A percentile compares a stretch with the other conserved stretches of the same genome.
Evolutionary conservation across 2,888 invertebrate species (phyloP).

Genomic region (Drosophila imparisetae): DNA sequence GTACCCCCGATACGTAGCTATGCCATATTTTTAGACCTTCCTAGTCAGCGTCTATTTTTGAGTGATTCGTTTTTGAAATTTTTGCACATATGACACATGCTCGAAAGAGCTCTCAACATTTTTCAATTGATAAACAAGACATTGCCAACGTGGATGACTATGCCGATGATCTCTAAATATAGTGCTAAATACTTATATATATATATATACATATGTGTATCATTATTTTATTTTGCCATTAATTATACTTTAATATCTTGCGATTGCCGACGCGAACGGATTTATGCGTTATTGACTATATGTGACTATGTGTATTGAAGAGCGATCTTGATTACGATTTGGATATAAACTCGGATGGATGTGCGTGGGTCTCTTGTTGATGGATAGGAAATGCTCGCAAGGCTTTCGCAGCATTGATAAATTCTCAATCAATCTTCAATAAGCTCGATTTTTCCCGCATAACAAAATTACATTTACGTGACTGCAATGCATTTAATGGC

Average conservation of each 20-base stretch:
- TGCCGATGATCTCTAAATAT: conserved; percentile 48
- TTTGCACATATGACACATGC: conserved; percentile 77
- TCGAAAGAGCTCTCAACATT: conserved; percentile 37
- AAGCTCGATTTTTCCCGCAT: not conserved
- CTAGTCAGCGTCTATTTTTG: conserved; percentile 72
- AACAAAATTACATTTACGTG: conserved; percentile 39
- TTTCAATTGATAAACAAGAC: conserved; percentile 56
- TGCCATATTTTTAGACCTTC: conserved; percentile 69
- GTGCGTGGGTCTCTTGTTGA: conserved; percentile 5
- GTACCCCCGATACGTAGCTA: conserved; percentile 47
- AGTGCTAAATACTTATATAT: conserved; percentile 25
- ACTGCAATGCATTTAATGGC: conserved; percentile 47
- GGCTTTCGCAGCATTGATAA: not conserved
- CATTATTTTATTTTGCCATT: conserved; percentile 32
- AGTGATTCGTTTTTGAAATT: conserved; percentile 68
- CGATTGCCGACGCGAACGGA: conserved; percentile 52
- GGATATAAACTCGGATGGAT: conserved; percentile 6
- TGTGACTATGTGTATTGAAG: conserved; percentile 43
- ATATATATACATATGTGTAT: conserved; percentile 12
- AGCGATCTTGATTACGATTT: conserved; percentile 28
- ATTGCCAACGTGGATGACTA: conserved; percentile 35
- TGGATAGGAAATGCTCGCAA: not conserved
- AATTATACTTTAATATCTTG: conserved; percentile 61
- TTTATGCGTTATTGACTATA: conserved; percentile 53
- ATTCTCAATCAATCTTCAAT: not conserved